Evolutionary conservation across 2,888 invertebrate genomes (phyloP), one percentile per base, ranked within the genome.

Genomic region (Nesidiocoris tenuis): DNA sequence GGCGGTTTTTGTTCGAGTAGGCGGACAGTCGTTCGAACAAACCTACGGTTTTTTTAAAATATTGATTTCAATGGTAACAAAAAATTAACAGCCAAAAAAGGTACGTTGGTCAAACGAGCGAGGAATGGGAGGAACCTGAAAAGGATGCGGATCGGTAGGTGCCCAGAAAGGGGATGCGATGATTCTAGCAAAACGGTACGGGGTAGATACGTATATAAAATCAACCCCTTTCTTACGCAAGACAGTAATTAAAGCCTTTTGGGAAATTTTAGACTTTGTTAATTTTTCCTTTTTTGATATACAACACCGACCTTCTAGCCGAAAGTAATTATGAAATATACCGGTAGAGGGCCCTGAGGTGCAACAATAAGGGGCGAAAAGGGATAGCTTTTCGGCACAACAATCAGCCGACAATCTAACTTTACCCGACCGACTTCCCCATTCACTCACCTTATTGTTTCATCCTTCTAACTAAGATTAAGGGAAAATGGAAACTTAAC

Each of bases 241-340:
- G 74, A 74, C 63, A 77, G 77, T 79, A 79, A 79, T 79, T 79
- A 79, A 79, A 77, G 77, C 77, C 79, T 78, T 79, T 78, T 71
- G 78, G 79, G 79, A 79, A 79, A 79, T 79, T 78, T 78, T 78
- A 77, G 76, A 78, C 79, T 79, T 78, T 76, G 79, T 78, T 79
- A 77, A 78, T 79, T 79, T 79, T 79, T 79, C 75, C 75, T 74
- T 76, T 79, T 78, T 79, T 75, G 75, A 75, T 67, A 74, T 74
- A 75, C 75, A 75, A 75, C 76, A 71, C 70, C 65, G 76, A 25
- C 72, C 39, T 68, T 25, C 57, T 56, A 23, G 59, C 66, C 19
- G 54, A 59, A 66, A 75, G 74, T 75, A 76, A 76, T 76, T 76
- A 76, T 76, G 76, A 76, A 76, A 76, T 76, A 75, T 75, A 75